Base-by-base conservation (phyloP, 2,113 vertebrate genomes). In the Calonectris borealis region DNA sequence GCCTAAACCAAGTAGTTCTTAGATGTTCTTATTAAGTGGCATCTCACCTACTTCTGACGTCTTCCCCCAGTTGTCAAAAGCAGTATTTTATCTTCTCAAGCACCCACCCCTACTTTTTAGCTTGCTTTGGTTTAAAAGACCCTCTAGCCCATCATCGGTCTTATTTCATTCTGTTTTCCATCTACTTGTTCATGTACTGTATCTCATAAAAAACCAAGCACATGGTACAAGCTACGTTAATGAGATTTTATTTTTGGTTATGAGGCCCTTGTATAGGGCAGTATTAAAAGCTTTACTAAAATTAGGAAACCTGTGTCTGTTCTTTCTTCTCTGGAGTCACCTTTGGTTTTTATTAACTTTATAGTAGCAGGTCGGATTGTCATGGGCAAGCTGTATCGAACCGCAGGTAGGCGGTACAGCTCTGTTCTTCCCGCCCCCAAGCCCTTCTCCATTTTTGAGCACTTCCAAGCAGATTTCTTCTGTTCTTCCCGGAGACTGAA, bases 111-210 rank as follows among this genome's bases (percentile, higher is more conserved):
- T 72, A 6, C 29, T 38, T 61, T 14, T 66, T 11, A 81, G 22
- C 58, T 92, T 66, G 40, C 70, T 60, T 60, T 49, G 40, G 6
- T 42, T 77, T 65, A n/a, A 61, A 44, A 54, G 19, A 17, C 44
- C 17, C 25, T 75, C 14, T 2, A 32, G 51, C 34, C 64, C n/a
- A 13, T 44, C 31, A 7, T 5, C 1, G 0, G 17, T 62, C 62
- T 83, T 10, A 2, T 1, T 48, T 61, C 8, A 3, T 48, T 60
- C 38, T 36, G 1, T n/a, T 88, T 84, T 46, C 24, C 48, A 21
- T 44, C 70, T n/a, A 0, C 49, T 78, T 20, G 5, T 32, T 61
- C 17, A 0, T 32, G 20, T 76, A 3, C 5, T 54, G 11, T 61
- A 42, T 48, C 49, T 55, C 31, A 25, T 9, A 16, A 57, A 77